A percentile compares a stretch with the other conserved stretches of the same genome.
phyloP scores from a whole-genome alignment of 2,113 vertebrate genomes.

The Circaetus cinerascens region DNA sequence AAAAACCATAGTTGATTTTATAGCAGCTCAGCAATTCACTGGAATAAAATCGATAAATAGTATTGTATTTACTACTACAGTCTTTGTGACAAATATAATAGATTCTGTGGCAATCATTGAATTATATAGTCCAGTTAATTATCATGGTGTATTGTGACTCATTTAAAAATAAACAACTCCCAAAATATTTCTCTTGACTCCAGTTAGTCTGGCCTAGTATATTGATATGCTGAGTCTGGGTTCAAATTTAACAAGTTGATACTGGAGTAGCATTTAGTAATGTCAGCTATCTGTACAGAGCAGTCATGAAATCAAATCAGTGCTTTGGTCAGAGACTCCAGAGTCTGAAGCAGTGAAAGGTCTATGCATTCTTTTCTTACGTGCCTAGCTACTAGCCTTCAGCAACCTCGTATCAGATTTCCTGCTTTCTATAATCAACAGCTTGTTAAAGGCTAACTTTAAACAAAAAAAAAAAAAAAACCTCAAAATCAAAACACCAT shows the following conservation, averaged over 20 bases:
- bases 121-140: conserved; percentile 84
- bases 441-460: conserved; percentile 76
- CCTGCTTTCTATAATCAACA: conserved; percentile 74
- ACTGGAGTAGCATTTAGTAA: conserved; percentile 85
- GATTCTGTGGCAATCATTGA: conserved; percentile 40
- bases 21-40: background rate
- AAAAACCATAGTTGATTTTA: background rate
- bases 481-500: background rate
- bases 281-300: conserved; percentile 82
- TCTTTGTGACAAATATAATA: background rate
- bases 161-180: conserved; percentile 93
- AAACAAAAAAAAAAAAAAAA: conserved; percentile 21
- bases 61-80: background rate
- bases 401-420: conserved; percentile 77
- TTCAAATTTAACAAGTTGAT: conserved; percentile 94
- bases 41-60: background rate
- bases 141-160: conserved; percentile 79
- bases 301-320: conserved; percentile 78
- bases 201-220: conserved; percentile 91
- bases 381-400: conserved; percentile 69
- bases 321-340: conserved; percentile 63
- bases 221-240: conserved; percentile 81
- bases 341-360: conserved; percentile 74
- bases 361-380: conserved; percentile 70
- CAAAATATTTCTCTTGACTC: conserved; percentile 94